Percentiles rank a stretch among this genome's conserved stretches.
phyloP scores from a whole-genome alignment of 2,888 invertebrate genomes.

The Dynastes hyllus region DNA sequence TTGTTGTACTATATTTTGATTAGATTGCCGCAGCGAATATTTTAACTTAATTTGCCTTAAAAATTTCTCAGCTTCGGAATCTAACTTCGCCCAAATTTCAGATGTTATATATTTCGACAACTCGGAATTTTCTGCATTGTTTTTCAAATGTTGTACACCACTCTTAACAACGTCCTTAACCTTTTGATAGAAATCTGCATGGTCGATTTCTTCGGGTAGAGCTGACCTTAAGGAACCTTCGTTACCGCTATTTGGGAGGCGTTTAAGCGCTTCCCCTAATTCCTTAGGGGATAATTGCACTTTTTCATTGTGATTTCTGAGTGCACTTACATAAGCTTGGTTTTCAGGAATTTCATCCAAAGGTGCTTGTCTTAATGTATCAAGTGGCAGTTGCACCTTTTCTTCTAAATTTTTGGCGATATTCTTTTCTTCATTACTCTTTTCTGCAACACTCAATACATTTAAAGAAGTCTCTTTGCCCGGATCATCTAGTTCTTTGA shows the following conservation, averaged over 20 bases:
- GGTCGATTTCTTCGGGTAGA: slow-evolving; percentile 34
- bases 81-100: slow-evolving; percentile 55
- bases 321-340: slow-evolving; percentile 48
- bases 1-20: slow-evolving; percentile 51
- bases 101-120: slow-evolving; percentile 24
- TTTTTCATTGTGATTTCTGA: slow-evolving; percentile 62
- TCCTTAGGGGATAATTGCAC: slow-evolving; percentile 61
- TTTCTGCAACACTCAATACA: neutral
- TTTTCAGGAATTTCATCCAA: neutral
- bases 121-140: slow-evolving; percentile 50
- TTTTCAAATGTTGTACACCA: slow-evolving; percentile 54
- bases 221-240: slow-evolving; percentile 24
- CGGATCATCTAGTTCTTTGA: neutral
- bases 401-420: slow-evolving; percentile 60
- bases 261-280: slow-evolving; percentile 52
- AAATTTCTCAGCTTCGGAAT: slow-evolving; percentile 52
- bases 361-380: slow-evolving; percentile 52
- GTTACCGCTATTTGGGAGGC: slow-evolving; percentile 38
- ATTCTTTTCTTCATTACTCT: neutral
- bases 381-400: slow-evolving; percentile 61
- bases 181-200: slow-evolving; percentile 47
- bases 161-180: slow-evolving; percentile 53
- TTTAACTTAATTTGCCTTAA: slow-evolving; percentile 50
- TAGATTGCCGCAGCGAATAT: slow-evolving; percentile 50
- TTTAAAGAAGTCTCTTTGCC: neutral